Conservation (phyloP, 2,797 vertebrate species). For the Sarcophilus harrisii region DNA sequence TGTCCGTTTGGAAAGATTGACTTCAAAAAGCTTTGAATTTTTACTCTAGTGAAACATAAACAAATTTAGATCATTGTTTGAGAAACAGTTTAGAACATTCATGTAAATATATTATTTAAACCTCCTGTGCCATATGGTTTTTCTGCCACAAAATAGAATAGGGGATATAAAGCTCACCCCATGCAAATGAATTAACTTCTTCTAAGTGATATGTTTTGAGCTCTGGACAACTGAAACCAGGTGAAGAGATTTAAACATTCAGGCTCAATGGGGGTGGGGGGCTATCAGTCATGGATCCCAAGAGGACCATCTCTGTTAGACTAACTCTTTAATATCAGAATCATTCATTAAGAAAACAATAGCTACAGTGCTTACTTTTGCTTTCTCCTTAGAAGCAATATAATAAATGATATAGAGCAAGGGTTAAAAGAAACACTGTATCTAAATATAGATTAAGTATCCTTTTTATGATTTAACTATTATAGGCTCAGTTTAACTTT, state of each 20-base stretch:
- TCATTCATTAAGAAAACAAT: constrained; percentile 37
- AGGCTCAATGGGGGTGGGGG: background rate
- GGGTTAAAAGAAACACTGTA: background rate
- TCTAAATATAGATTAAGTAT: background rate
- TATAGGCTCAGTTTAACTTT: background rate
- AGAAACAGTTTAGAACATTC: constrained; percentile 21
- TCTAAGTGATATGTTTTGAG: background rate
- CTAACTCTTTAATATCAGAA: background rate
- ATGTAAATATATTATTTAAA: constrained; percentile 33
- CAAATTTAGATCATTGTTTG: constrained; percentile 24
- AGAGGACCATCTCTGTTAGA: background rate
- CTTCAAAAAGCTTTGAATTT: constrained; percentile 46
- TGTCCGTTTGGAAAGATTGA: constrained; percentile 36
- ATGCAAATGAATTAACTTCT: background rate
- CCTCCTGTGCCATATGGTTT: background rate
- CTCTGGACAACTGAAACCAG: background rate
- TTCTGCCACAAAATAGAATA: constrained; percentile 10
- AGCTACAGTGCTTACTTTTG: constrained; percentile 29
- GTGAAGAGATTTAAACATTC: background rate
- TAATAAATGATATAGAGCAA: constrained; percentile 24
- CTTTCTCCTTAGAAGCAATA: constrained; percentile 37
- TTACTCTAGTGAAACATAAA: constrained; percentile 45
- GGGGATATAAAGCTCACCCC: background rate
- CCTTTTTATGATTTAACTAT: background rate
- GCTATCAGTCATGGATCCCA: background rate